These are phyloP conservation scores for Bicyclus anynana DNA, from an alignment of 1,140 invertebrate genomes.

Conservation along the genomic window DNA sequence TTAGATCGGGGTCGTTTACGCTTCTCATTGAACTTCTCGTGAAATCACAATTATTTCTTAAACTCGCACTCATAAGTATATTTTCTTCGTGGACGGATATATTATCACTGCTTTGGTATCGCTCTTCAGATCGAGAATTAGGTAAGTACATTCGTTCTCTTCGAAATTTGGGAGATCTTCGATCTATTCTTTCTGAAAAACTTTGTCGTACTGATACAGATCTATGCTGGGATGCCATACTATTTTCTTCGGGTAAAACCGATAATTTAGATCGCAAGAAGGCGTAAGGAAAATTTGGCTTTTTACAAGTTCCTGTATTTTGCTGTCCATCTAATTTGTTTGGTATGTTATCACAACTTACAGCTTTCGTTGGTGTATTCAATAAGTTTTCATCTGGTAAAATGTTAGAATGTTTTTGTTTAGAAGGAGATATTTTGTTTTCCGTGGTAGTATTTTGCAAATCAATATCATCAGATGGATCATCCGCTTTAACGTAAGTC, in stretches of 20 bases:
- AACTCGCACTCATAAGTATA: conserved; percentile 47
- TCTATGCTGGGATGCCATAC: conserved; percentile 75
- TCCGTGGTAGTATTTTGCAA: conserved; percentile 74
- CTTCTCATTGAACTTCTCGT: conserved; percentile 66
- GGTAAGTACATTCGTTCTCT: conserved; percentile 59
- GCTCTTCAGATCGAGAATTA: conserved; percentile 67
- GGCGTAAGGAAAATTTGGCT: conserved; percentile 86
- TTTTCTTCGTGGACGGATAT: conserved; percentile 67
- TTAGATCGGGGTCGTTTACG: conserved; percentile 57
- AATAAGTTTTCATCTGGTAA: conserved; percentile 60
- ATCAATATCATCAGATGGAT: conserved; percentile 87
- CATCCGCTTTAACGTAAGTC: conserved; percentile 87
- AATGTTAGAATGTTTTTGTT: conserved; percentile 53
- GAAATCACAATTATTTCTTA: conserved; percentile 61
- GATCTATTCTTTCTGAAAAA: conserved; percentile 70
- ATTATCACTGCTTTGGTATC: conserved; percentile 73
- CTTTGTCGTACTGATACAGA: conserved; percentile 66
- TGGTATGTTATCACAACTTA: conserved; percentile 81
- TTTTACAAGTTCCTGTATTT: conserved; percentile 70
- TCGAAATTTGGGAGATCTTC: conserved; percentile 70
- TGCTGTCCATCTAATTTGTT: conserved; percentile 67
- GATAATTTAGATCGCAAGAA: conserved; percentile 86
- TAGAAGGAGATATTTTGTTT: conserved; percentile 57
- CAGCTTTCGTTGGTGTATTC: conserved; percentile 77
- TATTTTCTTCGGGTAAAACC: conserved; percentile 85